phyloP scores from a whole-genome alignment of 2,797 vertebrate genomes.

The Mormyrus proboscirostris region DNA sequence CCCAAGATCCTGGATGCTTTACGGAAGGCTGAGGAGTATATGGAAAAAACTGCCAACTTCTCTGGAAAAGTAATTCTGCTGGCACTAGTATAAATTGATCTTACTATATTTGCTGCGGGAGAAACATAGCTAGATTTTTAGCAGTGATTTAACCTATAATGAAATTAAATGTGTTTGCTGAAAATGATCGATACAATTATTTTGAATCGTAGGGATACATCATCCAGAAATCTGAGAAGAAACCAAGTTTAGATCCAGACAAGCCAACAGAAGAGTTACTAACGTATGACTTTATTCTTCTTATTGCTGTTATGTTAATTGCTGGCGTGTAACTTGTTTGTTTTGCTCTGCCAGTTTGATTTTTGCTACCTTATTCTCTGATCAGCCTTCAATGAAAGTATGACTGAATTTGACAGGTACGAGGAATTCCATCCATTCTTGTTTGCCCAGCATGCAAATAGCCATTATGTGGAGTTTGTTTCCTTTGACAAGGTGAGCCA shows the following conservation, averaged over 20 bases:
- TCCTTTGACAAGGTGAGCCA: conserved; percentile 85
- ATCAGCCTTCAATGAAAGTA: conserved; percentile 32
- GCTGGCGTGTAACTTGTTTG: conserved; percentile 9
- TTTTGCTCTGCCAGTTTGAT: not conserved
- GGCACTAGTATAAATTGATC: not conserved
- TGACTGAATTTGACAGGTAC: conserved; percentile 66
- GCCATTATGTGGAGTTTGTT: conserved; percentile 81
- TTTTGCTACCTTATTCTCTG: not conserved
- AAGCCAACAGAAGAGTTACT: conserved; percentile 79
- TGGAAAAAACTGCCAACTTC: conserved; percentile 70
- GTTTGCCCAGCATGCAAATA: conserved; percentile 80
- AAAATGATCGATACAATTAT: not conserved
- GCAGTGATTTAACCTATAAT: not conserved
- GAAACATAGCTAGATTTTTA: not conserved
- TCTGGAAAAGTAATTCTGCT: conserved; percentile 71
- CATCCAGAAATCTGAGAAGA: conserved; percentile 89
- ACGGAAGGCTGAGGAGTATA: conserved; percentile 78
- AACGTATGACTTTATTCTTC: conserved; percentile 65
- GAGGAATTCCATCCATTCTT: conserved; percentile 98
- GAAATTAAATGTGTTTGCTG: not conserved
- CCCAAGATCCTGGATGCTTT: conserved; percentile 76
- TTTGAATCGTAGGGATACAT: conserved; percentile 75
- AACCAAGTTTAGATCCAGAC: conserved; percentile 75
- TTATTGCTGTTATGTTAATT: not conserved
- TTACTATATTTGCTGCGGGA: not conserved